Base-by-base conservation (phyloP, 2,113 vertebrate species). In the Perca schrenkii region DNA sequence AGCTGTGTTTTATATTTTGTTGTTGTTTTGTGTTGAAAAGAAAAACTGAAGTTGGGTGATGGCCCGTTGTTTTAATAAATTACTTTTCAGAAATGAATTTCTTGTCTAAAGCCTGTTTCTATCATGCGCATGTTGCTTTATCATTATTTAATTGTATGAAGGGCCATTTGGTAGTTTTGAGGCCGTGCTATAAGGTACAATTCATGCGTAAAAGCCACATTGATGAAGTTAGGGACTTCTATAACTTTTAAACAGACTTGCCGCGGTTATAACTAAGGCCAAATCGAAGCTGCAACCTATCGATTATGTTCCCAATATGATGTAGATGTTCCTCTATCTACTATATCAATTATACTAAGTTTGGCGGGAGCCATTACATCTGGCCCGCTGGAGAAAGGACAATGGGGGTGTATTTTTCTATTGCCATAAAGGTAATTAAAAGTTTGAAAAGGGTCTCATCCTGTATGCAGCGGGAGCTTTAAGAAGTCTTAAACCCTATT, bases 391-490 rank as follows among this genome's bases (percentile, higher is more conserved):
- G 56, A 86, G 85, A 93, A 88, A 28, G 76, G 92, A 92, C 93
- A 92, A 95, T 93, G 80, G 88, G 89, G 91, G 86, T 93, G 77
- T 90, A 91, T 87, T 86, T 90, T 92, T 94, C 58, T 96, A 95
- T 96, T 96, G 92, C 79, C 82, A 90, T 94, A 92, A 95, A 96
- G 96, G 96, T 96, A 97, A 97, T 97, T 96, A 97, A 95, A 96
- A 94, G 92, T 95, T 94, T 95, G 95, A 95, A 97, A 96, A 88
- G 96, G 87, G 75, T 95, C 95, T 96, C 96, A 97, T 98, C 96
- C 94, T 95, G 94, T 96, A 97, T 97, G 96, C 97, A 96, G 96
- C 95, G 96, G 96, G 96, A 94, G 96, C 94, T 95, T 95, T 90
- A 88, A 95, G 88, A 91, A 95, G 92, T 94, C 94, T 86, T 91